A percentile compares a stretch with the other conserved stretches of the same genome.
These are phyloP conservation scores for Drosophila nigromelanica DNA, from an alignment of 1,140 invertebrate species.

Conservation along the genomic window DNA sequence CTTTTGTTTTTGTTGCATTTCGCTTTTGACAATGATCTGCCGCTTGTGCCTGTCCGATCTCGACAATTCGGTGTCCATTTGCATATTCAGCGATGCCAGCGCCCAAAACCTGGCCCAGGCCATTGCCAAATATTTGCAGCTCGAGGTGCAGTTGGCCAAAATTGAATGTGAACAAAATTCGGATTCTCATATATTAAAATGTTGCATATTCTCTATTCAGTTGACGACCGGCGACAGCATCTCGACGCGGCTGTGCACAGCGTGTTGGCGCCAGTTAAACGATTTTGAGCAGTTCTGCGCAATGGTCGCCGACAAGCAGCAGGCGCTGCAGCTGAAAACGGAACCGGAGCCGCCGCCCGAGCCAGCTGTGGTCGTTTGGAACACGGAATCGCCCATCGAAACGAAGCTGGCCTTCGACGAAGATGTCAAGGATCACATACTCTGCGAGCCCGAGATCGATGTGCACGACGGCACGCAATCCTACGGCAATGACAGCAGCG, in stretches of 20 bases:
- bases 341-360: constrained; percentile 59
- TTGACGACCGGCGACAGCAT: constrained; percentile 48
- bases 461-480: too few relatives aligned
- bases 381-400: constrained; percentile 57
- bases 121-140: constrained; percentile 42
- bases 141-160: constrained; percentile 20
- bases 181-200: neutral
- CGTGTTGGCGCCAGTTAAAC: constrained; percentile 53
- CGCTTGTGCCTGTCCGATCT: constrained; percentile 51
- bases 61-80: constrained; percentile 13
- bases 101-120: constrained; percentile 21
- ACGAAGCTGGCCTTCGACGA: constrained; percentile 48
- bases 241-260: constrained; percentile 55
- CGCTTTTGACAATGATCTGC: constrained; percentile 35
- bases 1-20: neutral
- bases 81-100: constrained; percentile 27
- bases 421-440: constrained; percentile 67
- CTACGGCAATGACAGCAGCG: too few relatives aligned
- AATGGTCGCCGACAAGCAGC: constrained; percentile 66
- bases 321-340: constrained; percentile 50
- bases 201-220: neutral
- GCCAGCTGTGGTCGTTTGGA: constrained; percentile 65
- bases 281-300: constrained; percentile 61
- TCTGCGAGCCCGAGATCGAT: constrained; percentile 71
- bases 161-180: too few relatives aligned